A percentile compares a stretch with the other conserved stretches of the same genome.
Evolutionary conservation across 2,797 vertebrate genomes (phyloP).

Genomic region (Florisuga fusca): DNA sequence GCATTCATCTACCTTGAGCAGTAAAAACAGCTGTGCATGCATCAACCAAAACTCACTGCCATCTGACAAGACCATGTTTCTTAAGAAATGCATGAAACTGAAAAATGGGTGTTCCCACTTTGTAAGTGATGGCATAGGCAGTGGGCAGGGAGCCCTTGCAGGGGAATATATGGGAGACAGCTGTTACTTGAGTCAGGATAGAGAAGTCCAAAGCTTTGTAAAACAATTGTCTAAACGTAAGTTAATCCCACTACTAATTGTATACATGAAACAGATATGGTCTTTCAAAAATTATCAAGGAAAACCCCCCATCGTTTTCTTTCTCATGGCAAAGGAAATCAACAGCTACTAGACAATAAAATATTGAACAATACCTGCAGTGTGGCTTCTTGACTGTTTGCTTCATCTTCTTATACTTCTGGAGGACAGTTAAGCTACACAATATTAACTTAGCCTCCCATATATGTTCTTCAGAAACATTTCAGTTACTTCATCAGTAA

Average conservation of each 20-base stretch:
- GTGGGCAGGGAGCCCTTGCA: background rate
- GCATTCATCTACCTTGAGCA: background rate
- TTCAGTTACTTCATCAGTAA: background rate
- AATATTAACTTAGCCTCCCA: background rate
- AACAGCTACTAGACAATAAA: background rate
- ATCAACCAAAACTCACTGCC: background rate
- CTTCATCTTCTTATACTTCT: background rate
- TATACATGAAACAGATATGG: too few species aligned
- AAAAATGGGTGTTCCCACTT: background rate
- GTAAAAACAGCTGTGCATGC: conserved; percentile 14
- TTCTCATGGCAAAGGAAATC: background rate
- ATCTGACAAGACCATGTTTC: background rate
- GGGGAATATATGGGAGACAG: rapidly evolving
- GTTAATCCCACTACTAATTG: background rate
- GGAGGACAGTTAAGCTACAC: background rate
- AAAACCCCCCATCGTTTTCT: rapidly evolving
- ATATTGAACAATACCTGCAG: background rate
- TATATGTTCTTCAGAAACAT: background rate
- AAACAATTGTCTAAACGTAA: background rate
- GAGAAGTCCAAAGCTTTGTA: background rate
- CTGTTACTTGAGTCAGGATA: background rate
- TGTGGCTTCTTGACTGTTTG: background rate
- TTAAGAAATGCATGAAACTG: background rate
- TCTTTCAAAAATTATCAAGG: background rate
- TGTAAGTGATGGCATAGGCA: background rate